A percentile compares a stretch with the other conserved stretches of the same genome.
Conservation (phyloP, 2,888 invertebrate genomes). For the Metallyticus violacea region DNA sequence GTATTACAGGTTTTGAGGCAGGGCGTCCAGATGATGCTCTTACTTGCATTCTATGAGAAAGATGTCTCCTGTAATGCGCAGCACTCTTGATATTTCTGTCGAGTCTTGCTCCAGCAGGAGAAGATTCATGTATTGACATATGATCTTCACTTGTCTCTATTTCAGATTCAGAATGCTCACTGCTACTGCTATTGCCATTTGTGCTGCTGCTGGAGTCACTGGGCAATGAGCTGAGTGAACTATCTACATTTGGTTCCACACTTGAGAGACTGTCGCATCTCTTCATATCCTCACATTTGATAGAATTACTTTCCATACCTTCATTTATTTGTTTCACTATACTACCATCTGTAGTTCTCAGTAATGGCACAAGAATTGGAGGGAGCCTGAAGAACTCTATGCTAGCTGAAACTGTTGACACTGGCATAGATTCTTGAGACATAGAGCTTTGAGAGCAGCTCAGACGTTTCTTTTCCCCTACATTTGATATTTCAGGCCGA, state of each 20-base stretch:
- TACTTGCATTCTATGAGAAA: background rate
- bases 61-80: slow-evolving; percentile 20
- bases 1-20: slow-evolving; percentile 55
- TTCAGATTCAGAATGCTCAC: slow-evolving; percentile 12
- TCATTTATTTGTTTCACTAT: background rate
- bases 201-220: slow-evolving; percentile 36
- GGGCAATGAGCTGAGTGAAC: slow-evolving; percentile 50
- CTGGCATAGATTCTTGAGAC: slow-evolving; percentile 58
- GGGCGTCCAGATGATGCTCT: slow-evolving; percentile 63
- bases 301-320: background rate
- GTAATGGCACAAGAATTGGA: slow-evolving; percentile 65
- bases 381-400: slow-evolving; percentile 63
- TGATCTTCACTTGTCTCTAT: slow-evolving; percentile 27
- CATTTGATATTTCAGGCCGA: background rate
- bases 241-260: slow-evolving; percentile 68
- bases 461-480: slow-evolving; percentile 38
- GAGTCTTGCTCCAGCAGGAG: background rate
- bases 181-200: background rate
- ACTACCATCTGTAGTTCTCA: slow-evolving; percentile 39
- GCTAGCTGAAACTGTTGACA: slow-evolving; percentile 38
- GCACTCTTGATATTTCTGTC: slow-evolving; percentile 24
- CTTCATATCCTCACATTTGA: slow-evolving; percentile 39
- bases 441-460: slow-evolving; percentile 55
- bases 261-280: slow-evolving; percentile 66
- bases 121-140: slow-evolving; percentile 11